These are phyloP conservation scores for Cephus runcator DNA, from an alignment of 2,888 invertebrate species.

Conservation along the genomic window DNA sequence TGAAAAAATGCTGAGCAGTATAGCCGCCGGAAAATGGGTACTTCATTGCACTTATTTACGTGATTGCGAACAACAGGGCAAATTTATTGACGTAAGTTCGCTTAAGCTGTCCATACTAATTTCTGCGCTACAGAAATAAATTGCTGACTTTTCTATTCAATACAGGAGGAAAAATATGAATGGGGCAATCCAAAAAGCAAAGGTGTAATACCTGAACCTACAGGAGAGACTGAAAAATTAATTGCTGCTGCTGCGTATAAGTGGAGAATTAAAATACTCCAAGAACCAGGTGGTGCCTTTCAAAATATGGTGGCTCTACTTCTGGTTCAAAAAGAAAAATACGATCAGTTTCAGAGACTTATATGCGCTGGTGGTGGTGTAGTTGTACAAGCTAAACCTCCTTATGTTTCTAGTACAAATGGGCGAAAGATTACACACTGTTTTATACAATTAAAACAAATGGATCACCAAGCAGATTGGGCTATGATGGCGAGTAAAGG, in stretches of 20 bases:
- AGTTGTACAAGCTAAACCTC: conserved; percentile 69
- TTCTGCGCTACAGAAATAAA: neutral
- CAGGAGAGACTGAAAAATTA: conserved; percentile 61
- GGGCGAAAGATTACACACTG: conserved; percentile 74
- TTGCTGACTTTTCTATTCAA: conserved; percentile 8
- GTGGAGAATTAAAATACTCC: conserved; percentile 74
- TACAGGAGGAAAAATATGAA: conserved; percentile 83
- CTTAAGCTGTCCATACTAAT: neutral
- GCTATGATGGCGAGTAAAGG: conserved; percentile 69
- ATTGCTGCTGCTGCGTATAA: conserved; percentile 73
- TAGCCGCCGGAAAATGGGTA: conserved; percentile 92
- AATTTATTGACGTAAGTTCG: conserved; percentile 73
- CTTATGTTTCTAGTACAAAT: conserved; percentile 52
- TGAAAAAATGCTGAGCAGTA: conserved; percentile 87
- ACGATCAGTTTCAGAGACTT: conserved; percentile 75
- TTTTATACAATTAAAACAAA: conserved; percentile 72
- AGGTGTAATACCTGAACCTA: conserved; percentile 66
- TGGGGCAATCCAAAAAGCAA: conserved; percentile 82
- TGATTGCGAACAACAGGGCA: conserved; percentile 71
- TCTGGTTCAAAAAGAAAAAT: conserved; percentile 72
- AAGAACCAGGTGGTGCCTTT: conserved; percentile 64
- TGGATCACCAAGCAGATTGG: conserved; percentile 69
- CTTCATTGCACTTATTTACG: conserved; percentile 83
- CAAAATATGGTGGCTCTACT: conserved; percentile 67
- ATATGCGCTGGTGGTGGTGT: conserved; percentile 82